Base-by-base conservation (phyloP, 2,113 vertebrate species). In the Vanacampus margaritifer region DNA sequence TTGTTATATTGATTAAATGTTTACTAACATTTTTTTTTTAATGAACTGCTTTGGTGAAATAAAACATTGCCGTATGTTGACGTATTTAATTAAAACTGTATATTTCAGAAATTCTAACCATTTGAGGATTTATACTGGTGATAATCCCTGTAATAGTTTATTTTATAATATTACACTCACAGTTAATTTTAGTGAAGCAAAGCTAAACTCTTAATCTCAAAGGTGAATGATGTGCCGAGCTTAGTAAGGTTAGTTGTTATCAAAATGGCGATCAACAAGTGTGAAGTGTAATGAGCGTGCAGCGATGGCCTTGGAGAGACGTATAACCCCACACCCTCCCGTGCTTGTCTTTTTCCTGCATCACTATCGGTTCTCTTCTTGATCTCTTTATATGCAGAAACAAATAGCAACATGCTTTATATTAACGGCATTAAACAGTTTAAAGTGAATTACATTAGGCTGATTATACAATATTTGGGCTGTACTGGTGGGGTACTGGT, bases 201-300 rank as follows among this genome's bases (percentile, higher is more conserved):
- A 57, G 14, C 14, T 51, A 0, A 24, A 65, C 51, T 50, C 6
- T 43, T n/a, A 35, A 37, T 17, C 19, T n/a, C 21, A 73, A 65
- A 23, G 23, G 11, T 17, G 5, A 39, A 23, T 41, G 67, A 11
- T 54, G 35, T 41, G 56, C 60, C 58, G 57, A 28, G 19, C 1
- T 26, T 10, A 35, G 35, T 53, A 19, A 0, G 28, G 36, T 60
- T 9, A 12, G 37, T 11, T 53, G 48, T 35, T 10, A 26, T 60
- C 74, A 86, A 87, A 89, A 86, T 85, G 86, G 76, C 78, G 79
- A 79, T 83, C 80, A 85, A 82, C 77, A 81, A 81, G 76, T 86
- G 81, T 75, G 57, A 68, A 71, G 75, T 75, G 17, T 81, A 79
- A 76, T n/a, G 73, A 77, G 64, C 62, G 28, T 6, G 14, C 63